Percentiles rank a stretch among this genome's conserved stretches.
phyloP scores from a whole-genome alignment of 1,140 invertebrate genomes.

The Dinothrombium tinctorium region DNA sequence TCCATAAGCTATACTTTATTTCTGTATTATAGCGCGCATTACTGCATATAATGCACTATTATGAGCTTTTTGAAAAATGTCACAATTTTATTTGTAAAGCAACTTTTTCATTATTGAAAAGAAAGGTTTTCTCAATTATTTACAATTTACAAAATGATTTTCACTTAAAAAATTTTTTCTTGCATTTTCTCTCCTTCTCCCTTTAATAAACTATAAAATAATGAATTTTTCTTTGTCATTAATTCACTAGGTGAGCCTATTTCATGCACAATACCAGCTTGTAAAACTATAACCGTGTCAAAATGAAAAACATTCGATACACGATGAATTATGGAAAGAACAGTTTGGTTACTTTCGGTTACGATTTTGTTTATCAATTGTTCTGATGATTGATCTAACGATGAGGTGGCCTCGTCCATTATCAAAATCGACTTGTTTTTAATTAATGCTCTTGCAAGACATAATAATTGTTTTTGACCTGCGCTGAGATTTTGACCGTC shows the following conservation, averaged over 20 bases:
- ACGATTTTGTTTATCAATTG: neutral
- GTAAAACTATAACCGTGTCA: slow-evolving; percentile 20
- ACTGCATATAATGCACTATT: too few species aligned
- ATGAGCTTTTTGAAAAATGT: too few species aligned
- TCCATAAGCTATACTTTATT: too few species aligned
- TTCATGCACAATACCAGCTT: slow-evolving; percentile 19
- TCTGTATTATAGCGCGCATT: too few species aligned
- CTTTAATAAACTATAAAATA: slow-evolving; percentile 18
- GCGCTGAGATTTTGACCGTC: slow-evolving; percentile 55
- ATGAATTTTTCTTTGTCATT: slow-evolving; percentile 25
- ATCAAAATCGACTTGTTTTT: slow-evolving; percentile 21
- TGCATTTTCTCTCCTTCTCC: neutral
- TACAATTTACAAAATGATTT: too few species aligned
- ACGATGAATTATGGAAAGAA: slow-evolving; percentile 31
- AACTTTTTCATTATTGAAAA: too few species aligned
- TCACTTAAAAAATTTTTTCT: too few species aligned
- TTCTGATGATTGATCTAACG: slow-evolving; percentile 20
- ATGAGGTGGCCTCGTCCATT: slow-evolving; percentile 28
- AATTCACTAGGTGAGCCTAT: slow-evolving; percentile 21
- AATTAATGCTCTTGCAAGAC: slow-evolving; percentile 29
- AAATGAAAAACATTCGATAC: slow-evolving; percentile 27
- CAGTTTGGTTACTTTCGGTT: slow-evolving; percentile 18
- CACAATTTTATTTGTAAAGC: too few species aligned
- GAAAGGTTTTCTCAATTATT: too few species aligned
- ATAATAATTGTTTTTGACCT: slow-evolving; percentile 52